These are phyloP conservation scores for Hippoglossus hippoglossus DNA, from an alignment of 2,797 vertebrate species.

Conservation along the genomic window DNA sequence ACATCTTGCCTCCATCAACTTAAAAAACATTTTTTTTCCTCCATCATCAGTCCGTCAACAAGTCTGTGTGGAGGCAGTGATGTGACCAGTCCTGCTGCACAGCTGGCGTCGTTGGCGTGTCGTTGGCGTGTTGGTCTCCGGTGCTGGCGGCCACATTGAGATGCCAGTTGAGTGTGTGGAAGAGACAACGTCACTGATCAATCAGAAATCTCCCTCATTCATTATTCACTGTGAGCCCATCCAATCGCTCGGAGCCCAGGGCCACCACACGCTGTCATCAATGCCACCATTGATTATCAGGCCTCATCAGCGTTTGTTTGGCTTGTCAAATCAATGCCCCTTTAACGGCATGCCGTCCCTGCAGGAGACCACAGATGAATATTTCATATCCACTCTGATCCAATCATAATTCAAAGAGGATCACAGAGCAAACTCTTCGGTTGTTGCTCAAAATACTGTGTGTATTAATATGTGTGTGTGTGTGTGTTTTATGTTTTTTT, in stretches of 20 bases:
- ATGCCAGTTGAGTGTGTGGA: slow-evolving; percentile 76
- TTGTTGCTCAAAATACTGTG: slow-evolving; percentile 46
- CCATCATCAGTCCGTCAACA: slow-evolving; percentile 9
- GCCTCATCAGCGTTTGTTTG: slow-evolving; percentile 84
- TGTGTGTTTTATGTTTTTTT: slow-evolving; percentile 15
- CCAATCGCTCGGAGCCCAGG: slow-evolving; percentile 79
- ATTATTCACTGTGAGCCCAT: slow-evolving; percentile 81
- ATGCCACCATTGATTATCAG: slow-evolving; percentile 83
- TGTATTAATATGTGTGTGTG: slow-evolving; percentile 38
- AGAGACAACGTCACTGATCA: slow-evolving; percentile 79
- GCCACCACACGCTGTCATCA: slow-evolving; percentile 80
- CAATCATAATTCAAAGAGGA: slow-evolving; percentile 71
- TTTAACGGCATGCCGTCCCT: slow-evolving; percentile 76
- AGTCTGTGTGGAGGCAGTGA: slow-evolving; percentile 31
- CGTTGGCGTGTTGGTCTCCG: slow-evolving; percentile 28
- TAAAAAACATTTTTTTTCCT: too few relatives aligned
- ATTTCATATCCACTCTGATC: slow-evolving; percentile 77
- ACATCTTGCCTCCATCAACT: background rate
- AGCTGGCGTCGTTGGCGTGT: background rate
- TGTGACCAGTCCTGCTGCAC: slow-evolving; percentile 22
- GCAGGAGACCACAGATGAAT: slow-evolving; percentile 80
- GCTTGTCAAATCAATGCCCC: slow-evolving; percentile 84
- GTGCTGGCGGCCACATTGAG: slow-evolving; percentile 67
- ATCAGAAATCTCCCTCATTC: slow-evolving; percentile 84
- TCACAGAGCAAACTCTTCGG: slow-evolving; percentile 24